phyloP scores from a whole-genome alignment of 2,113 vertebrate genomes.

The Mastomys natalensis region DNA sequence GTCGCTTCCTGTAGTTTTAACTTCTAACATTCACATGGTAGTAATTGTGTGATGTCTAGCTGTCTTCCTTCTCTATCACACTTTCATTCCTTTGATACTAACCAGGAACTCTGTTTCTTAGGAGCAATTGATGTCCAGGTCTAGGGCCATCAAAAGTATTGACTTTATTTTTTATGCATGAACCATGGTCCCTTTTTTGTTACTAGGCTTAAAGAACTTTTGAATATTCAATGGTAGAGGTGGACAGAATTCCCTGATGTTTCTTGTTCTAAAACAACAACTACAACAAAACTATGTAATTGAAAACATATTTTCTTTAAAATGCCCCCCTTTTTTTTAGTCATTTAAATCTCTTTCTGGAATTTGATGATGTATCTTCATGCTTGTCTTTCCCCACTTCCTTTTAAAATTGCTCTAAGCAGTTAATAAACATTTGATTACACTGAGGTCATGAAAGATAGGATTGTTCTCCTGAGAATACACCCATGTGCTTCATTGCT shows the following conservation, averaged over 20 bases:
- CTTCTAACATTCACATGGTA: neutral
- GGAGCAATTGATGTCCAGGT: neutral
- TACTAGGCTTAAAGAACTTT: conserved; percentile 24
- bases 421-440: neutral
- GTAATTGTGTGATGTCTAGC: neutral
- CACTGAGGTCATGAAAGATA: neutral
- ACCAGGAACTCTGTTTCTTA: neutral
- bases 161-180: conserved; percentile 26
- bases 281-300: neutral
- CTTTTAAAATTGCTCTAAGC: neutral
- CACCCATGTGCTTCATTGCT: neutral
- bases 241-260: neutral
- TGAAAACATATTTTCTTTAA: neutral
- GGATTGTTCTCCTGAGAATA: conserved; percentile 23
- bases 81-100: neutral
- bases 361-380: neutral
- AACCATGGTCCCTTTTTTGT: neutral
- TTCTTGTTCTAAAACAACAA: neutral
- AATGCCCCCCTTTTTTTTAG: neutral
- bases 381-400: neutral
- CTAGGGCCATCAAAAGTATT: neutral
- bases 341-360: neutral
- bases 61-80: neutral
- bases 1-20: neutral
- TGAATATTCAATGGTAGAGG: neutral